Conservation (phyloP, 2,888 invertebrate species). For the Tholera decimalis region DNA sequence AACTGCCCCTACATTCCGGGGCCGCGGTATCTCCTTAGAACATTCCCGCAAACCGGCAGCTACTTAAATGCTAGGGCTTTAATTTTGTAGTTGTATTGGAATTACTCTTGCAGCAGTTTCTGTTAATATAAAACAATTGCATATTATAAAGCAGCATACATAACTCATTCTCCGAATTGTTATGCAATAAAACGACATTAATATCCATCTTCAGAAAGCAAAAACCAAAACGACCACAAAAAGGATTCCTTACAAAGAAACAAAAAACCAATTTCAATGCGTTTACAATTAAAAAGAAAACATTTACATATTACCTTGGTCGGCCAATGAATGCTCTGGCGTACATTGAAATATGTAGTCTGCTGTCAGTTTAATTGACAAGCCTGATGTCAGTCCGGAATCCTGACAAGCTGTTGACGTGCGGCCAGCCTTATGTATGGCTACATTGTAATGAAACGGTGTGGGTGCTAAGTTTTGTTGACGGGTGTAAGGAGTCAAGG, state of each 20-base stretch:
- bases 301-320: slow-evolving; percentile 56
- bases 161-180: neutral
- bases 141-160: too few species aligned
- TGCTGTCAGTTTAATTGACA: slow-evolving; percentile 80
- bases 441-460: slow-evolving; percentile 43
- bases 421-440: slow-evolving; percentile 34
- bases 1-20: too few species aligned
- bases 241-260: neutral
- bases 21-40: too few species aligned
- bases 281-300: slow-evolving; percentile 54
- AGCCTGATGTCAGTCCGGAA: slow-evolving; percentile 55
- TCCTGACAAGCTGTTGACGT: slow-evolving; percentile 51
- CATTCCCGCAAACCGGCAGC: too few species aligned
- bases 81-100: too few species aligned
- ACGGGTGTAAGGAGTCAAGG: neutral
- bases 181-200: neutral
- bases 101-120: too few species aligned
- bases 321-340: slow-evolving; percentile 71
- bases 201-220: neutral
- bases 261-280: slow-evolving; percentile 48
- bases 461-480: slow-evolving; percentile 8
- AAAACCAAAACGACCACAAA: neutral
- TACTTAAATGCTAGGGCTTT: too few species aligned
- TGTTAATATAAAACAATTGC: too few species aligned
- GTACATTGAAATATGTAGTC: slow-evolving; percentile 75